Evolutionary conservation across 2,797 vertebrate genomes (phyloP).

Genomic region (Melanotaenia pygmaea): DNA sequence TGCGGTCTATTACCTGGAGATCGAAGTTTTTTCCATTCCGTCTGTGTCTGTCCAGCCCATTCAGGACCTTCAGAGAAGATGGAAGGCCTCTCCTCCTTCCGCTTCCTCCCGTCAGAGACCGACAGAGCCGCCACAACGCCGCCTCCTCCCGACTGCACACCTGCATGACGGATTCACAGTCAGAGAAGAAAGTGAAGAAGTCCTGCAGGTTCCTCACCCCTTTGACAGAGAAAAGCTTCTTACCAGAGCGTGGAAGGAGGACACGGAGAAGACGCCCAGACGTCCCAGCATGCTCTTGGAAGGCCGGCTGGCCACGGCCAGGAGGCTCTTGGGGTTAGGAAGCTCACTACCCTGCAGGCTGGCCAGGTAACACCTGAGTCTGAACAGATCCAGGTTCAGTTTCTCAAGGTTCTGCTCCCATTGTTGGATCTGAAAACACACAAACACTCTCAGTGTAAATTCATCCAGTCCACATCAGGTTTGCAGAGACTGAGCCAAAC

Average conservation of each 20-base stretch:
- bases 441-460: no score
- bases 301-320: slow-evolving; percentile 88
- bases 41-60: slow-evolving; percentile 82
- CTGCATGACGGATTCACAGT: slow-evolving; percentile 62
- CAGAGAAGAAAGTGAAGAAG: no score
- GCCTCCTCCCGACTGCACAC: slow-evolving; percentile 91
- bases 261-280: slow-evolving; percentile 92
- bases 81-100: slow-evolving; percentile 86
- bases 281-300: slow-evolving; percentile 90
- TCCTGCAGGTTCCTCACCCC: no score
- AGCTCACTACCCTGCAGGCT: slow-evolving; percentile 93
- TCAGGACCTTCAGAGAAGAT: slow-evolving; percentile 89
- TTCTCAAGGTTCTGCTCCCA: slow-evolving; percentile 98
- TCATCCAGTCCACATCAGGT: no score
- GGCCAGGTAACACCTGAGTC: slow-evolving; percentile 90
- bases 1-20: slow-evolving; percentile 83
- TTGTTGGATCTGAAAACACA: slow-evolving; percentile 88
- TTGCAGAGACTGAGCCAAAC: no score
- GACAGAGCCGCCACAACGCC: slow-evolving; percentile 83
- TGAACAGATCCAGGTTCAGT: slow-evolving; percentile 93
- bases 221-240: slow-evolving; percentile 36
- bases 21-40: slow-evolving; percentile 83
- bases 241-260: slow-evolving; percentile 95
- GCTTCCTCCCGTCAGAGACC: slow-evolving; percentile 81
- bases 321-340: slow-evolving; percentile 93